These are phyloP conservation scores for Caenorhabditis drosophilae DNA, from an alignment of 2,888 invertebrate species.

Conservation along the genomic window DNA sequence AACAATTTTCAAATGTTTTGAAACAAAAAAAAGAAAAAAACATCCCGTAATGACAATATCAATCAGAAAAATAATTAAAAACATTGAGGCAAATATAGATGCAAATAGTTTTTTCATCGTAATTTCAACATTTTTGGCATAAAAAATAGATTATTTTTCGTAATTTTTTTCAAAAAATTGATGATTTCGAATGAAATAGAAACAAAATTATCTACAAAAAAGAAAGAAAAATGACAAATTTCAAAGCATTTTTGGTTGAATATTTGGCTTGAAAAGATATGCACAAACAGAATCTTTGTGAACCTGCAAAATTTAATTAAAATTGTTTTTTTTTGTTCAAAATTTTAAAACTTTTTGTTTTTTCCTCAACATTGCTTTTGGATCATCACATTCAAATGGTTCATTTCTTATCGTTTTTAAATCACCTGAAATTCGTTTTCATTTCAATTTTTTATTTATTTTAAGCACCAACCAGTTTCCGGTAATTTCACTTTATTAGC, in stretches of 20 bases:
- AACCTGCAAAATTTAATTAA: conserved; percentile 22
- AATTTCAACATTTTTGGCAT: too few species aligned
- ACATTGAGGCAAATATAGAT: too few species aligned
- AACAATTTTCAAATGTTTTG: too few species aligned
- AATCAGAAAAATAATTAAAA: too few species aligned
- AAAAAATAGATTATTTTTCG: too few species aligned
- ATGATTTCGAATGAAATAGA: too few species aligned
- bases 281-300: conserved; percentile 54
- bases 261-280: conserved; percentile 42
- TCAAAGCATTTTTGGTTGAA: conserved; percentile 33
- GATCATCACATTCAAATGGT: conserved; percentile 38
- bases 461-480: conserved; percentile 19
- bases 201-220: too few species aligned
- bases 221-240: too few species aligned
- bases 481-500: conserved; percentile 31
- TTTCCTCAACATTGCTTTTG: conserved; percentile 41
- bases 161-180: too few species aligned
- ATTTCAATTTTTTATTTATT: not conserved
- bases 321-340: not conserved
- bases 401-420: conserved; percentile 17
- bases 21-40: too few species aligned
- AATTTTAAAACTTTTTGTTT: conserved; percentile 40
- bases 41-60: too few species aligned
- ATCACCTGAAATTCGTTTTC: conserved; percentile 17
- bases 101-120: too few species aligned